Evolutionary conservation across 2,113 vertebrate genomes (phyloP), one percentile per base, ranked within the genome.

Genomic region (Cichladusa arquata): DNA sequence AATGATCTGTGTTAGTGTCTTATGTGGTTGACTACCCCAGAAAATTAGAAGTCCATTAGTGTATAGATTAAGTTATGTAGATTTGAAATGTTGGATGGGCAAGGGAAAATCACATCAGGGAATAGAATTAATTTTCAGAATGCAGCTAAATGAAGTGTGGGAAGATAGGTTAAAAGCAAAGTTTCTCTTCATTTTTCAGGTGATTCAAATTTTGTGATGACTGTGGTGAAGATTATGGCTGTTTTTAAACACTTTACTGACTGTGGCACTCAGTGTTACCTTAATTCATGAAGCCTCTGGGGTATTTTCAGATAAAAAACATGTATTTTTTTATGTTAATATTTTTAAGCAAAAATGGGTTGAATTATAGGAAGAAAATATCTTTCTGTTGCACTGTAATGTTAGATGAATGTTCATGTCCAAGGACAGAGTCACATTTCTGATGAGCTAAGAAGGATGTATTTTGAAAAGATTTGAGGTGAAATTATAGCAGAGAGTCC

Each of bases 11-110:
- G 14, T 91, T 92, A 89, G 66, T 91, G 74, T 80, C 93, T 95
- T 92, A 15, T 57, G 81, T 91, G 95, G 86, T 94, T 96, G 93
- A 96, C 74, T 95, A 91, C 70, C 78, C 42, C 76, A 96, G 94
- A 96, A 95, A 97, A 96, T 95, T 89, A 95, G 69, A 47, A 94
- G 58, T 94, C 81, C 66, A 85, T 95, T 91, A 94, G 86, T 47
- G 61, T 64, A 62, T 80, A 79, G 91, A 89, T 91, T 86, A 94
- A 94, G 77, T 89, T 92, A 89, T 76, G 66, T 84, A 92, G 73
- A 87, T 94, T 92, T 91, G 69, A 95, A 85, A 58, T 88, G 89
- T 65, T 94, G 54, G 62, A 92, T 1, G 6, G 85, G 82, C 54
- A 82, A 71, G 66, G 89, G 62, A 80, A 91, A 95, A 85, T 87